phyloP scores from a whole-genome alignment of 2,797 vertebrate species.

The Manis crassicaudata region DNA sequence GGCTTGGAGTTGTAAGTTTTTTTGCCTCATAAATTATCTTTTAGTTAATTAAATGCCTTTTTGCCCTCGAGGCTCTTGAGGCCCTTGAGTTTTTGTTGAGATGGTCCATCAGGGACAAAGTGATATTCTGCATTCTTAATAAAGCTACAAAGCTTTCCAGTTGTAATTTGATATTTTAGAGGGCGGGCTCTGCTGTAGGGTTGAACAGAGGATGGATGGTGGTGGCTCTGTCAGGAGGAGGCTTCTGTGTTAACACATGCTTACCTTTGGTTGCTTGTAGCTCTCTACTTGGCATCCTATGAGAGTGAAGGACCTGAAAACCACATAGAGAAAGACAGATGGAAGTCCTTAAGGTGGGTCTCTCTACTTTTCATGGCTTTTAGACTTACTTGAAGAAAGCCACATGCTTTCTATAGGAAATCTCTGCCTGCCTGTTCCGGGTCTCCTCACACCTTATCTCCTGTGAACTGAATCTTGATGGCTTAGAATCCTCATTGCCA shows the following conservation, averaged over 20 bases:
- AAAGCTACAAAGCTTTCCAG: background rate
- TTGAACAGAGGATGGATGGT: background rate
- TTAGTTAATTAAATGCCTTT: background rate
- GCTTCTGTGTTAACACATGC: conserved; percentile 28
- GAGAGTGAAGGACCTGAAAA: conserved; percentile 97
- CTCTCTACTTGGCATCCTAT: conserved; percentile 95
- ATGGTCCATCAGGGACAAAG: background rate
- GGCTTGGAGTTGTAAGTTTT: background rate
- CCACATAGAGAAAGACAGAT: conserved; percentile 96
- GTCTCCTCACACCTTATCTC: background rate
- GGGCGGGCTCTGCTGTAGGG: conserved; percentile 13
- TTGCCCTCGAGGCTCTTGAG: background rate
- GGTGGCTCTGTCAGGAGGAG: background rate
- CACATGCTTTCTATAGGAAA: background rate
- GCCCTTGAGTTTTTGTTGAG: background rate
- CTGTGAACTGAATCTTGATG: background rate
- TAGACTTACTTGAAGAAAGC: background rate
- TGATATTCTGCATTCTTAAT: background rate
- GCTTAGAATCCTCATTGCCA: background rate
- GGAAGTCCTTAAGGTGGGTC: conserved; percentile 95
- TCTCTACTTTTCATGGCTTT: conserved; percentile 3
- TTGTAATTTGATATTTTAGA: background rate
- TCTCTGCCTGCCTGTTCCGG: background rate
- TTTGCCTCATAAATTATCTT: background rate
- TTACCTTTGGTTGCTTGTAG: conserved; percentile 85